Base-by-base conservation (phyloP, 2,797 vertebrate genomes). In the Hemibagrus guttatus region DNA sequence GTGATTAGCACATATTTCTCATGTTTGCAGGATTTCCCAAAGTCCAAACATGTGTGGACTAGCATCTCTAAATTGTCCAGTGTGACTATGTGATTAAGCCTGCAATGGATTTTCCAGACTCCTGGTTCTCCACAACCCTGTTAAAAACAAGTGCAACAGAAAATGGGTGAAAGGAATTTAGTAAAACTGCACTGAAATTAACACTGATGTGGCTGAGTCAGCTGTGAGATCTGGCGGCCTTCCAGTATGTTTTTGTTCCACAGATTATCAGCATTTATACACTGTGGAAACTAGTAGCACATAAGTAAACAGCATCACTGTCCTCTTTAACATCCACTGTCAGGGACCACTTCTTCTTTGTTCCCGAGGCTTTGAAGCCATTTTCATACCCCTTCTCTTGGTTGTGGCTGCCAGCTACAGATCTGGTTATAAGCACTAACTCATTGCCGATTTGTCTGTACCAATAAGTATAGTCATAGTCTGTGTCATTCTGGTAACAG, bases 381-480 rank as follows among this genome's bases (percentile, higher is more conserved):
- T 35, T 80, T 4, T 84, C 52, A 42, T 91, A 92, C 11, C 7
- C 88, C 17, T 87, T 28, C 59, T 92, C 90, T 31, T 58, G 84
- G 1, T 13, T 79, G 1, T 58, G 1, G 21, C 1, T 11, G 4
- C 23, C 74, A 86, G 46, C 21, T 69, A 86, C n/a, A 31, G 66
- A 84, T 59, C 42, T 81, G 21, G 28, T 72, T n/a, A 91, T 84
- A 39, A 91, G 61, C 39, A 85, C 76, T 39, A 84, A 85, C 2
- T 84, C 87, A 82, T 87, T 88, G 49, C 58, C 89, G 19, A 49
- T 72, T 4, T 86, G 92, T 79, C 72, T 89, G 85, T 92, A 91
- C 91, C 89, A 92, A 81, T 90, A 91, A 81, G 88, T 85, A 66
- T 89, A 91, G 1, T 88, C 64, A 85, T 91, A 91, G 19, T 91